Evolutionary conservation across 2,113 vertebrate genomes (phyloP).

Genomic region (Tupaia chinensis): DNA sequence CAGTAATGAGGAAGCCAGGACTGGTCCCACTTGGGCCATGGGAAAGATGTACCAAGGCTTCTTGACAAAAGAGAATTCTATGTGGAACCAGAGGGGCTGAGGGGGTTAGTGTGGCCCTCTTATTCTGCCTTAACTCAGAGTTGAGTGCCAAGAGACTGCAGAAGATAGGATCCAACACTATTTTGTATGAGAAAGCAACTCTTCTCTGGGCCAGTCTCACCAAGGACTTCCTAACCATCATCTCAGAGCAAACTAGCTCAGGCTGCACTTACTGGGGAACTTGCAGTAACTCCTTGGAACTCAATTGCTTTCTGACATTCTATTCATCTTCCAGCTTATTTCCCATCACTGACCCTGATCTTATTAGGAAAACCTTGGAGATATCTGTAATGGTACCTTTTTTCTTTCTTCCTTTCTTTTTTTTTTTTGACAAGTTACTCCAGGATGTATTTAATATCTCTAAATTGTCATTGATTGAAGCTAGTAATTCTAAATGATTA

Average conservation of each 20-base stretch:
- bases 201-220: conserved; percentile 37
- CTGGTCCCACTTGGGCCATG: not conserved
- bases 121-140: not conserved
- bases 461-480: conserved; percentile 90
- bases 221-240: conserved; percentile 42
- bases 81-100: not conserved
- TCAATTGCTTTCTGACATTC: conserved; percentile 88
- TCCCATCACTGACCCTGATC: conserved; percentile 86
- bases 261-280: conserved; percentile 77
- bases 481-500: conserved; percentile 85
- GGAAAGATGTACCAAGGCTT: not conserved
- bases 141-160: not conserved
- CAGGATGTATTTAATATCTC: conserved; percentile 85
- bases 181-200: conserved; percentile 2
- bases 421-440: conserved; percentile 82
- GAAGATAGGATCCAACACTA: not conserved
- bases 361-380: conserved; percentile 85
- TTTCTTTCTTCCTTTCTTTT: conserved; percentile 29
- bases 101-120: rapidly evolving
- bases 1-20: not conserved
- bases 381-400: conserved; percentile 79
- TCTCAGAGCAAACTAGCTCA: conserved; percentile 78
- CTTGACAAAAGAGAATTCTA: not conserved
- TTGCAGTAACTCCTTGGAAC: conserved; percentile 85
- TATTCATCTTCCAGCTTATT: conserved; percentile 89